These are phyloP conservation scores for Monopterus albus DNA, from an alignment of 2,113 vertebrate genomes.

Conservation along the genomic window DNA sequence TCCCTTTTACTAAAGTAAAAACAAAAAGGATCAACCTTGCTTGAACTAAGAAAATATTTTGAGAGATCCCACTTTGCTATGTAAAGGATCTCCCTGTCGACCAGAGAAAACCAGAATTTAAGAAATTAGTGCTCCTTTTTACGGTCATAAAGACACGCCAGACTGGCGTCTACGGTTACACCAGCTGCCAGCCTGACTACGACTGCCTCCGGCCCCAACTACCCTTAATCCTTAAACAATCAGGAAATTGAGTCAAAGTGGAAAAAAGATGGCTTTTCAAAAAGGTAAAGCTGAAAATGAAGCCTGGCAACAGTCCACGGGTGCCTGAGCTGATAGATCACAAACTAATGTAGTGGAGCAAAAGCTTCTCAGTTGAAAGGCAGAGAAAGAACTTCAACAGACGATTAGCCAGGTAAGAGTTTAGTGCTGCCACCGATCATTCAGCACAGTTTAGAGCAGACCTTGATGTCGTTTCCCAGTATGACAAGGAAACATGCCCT, in stretches of 20 bases:
- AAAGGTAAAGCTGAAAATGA: background rate
- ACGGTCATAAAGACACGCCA: conserved; percentile 8
- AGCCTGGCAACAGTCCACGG: background rate
- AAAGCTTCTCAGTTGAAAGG: background rate
- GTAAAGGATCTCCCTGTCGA: background rate
- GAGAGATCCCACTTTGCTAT: background rate
- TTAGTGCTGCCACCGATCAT: background rate
- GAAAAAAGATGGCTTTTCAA: background rate
- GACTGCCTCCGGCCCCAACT: background rate
- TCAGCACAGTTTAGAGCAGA: background rate
- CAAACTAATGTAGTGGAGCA: background rate
- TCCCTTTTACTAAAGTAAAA: background rate
- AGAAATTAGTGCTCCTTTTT: background rate
- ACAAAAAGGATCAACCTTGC: background rate
- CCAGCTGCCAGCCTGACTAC: conserved; percentile 8
- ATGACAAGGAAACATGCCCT: background rate
- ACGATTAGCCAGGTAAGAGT: background rate
- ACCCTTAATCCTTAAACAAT: conserved; percentile 9
- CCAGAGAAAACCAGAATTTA: background rate
- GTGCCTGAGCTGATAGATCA: background rate
- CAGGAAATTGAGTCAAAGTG: conserved; percentile 10
- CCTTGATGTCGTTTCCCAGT: background rate
- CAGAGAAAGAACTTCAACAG: background rate
- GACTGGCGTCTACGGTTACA: conserved; percentile 33
- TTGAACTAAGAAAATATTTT: background rate